Evolutionary conservation across 1,140 invertebrate genomes (phyloP).

Genomic region (Odontomachus brunneus): DNA sequence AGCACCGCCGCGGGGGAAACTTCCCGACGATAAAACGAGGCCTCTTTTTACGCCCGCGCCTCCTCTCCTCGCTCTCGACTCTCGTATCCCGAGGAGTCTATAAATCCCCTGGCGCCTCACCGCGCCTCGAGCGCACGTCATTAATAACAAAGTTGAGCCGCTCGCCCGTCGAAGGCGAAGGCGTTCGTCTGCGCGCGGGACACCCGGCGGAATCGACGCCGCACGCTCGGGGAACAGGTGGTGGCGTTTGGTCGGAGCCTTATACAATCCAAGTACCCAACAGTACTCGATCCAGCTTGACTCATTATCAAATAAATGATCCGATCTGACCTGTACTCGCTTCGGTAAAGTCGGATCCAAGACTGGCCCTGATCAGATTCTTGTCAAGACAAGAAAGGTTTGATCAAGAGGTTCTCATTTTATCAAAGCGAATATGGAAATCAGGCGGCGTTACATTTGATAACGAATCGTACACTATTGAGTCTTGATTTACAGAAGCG

Average conservation of each 20-base stretch:
- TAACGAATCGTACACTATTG: too few species aligned
- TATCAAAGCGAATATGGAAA: too few species aligned
- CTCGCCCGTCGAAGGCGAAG: constrained; percentile 41
- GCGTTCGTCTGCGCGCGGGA: constrained; percentile 31
- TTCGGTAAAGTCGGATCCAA: too few species aligned
- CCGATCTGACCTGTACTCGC: too few species aligned
- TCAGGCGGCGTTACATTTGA: too few species aligned
- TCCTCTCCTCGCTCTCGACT: constrained; percentile 49
- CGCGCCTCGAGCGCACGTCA: constrained; percentile 71
- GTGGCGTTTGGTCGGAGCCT: constrained; percentile 20
- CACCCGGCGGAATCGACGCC: neutral
- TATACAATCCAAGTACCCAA: too few species aligned
- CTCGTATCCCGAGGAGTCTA: constrained; percentile 62
- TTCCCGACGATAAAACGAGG: constrained; percentile 73
- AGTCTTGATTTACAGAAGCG: too few species aligned
- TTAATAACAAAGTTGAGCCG: constrained; percentile 77
- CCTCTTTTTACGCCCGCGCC: constrained; percentile 72
- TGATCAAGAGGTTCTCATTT: too few species aligned
- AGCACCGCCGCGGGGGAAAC: constrained; percentile 69
- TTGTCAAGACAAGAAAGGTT: too few species aligned
- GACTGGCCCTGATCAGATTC: too few species aligned
- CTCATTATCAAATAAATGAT: too few species aligned
- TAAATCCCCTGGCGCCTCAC: constrained; percentile 72
- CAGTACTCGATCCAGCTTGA: too few species aligned
- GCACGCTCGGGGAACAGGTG: constrained; percentile 15